Evolutionary conservation across 2,797 vertebrate genomes (phyloP).

Genomic region (Cephalopachus bancanus): DNA sequence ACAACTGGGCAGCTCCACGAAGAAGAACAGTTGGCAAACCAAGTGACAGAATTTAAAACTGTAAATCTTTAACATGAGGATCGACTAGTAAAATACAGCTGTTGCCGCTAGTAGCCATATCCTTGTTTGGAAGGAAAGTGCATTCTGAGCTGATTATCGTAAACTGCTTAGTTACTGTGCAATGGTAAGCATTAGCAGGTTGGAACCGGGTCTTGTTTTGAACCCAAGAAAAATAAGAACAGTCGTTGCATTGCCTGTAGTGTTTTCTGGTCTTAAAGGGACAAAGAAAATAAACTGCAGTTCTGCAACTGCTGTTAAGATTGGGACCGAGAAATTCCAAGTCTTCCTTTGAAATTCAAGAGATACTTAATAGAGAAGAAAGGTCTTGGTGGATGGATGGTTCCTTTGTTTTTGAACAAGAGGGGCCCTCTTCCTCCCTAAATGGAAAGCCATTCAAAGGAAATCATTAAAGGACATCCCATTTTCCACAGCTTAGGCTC

Average conservation of each 20-base stretch:
- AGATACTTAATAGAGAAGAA: slow-evolving; percentile 78
- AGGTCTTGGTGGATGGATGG: slow-evolving; percentile 79
- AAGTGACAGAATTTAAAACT: slow-evolving; percentile 84
- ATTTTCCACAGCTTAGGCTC: slow-evolving; percentile 70
- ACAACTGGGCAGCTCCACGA: slow-evolving; percentile 89
- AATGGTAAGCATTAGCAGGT: slow-evolving; percentile 76
- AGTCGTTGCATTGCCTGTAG: slow-evolving; percentile 54
- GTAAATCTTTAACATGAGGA: slow-evolving; percentile 85
- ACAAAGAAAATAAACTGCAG: slow-evolving; percentile 70
- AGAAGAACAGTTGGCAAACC: slow-evolving; percentile 87
- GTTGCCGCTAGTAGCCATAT: slow-evolving; percentile 72
- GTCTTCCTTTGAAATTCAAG: slow-evolving; percentile 82
- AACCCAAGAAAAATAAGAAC: slow-evolving; percentile 76
- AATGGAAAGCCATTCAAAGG: slow-evolving; percentile 77
- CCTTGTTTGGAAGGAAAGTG: slow-evolving; percentile 60
- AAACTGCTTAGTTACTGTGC: slow-evolving; percentile 72
- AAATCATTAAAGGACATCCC: slow-evolving; percentile 76
- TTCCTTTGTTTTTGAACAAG: slow-evolving; percentile 83
- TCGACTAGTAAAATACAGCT: slow-evolving; percentile 86
- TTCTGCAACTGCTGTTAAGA: neutral
- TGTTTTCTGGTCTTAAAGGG: slow-evolving; percentile 74
- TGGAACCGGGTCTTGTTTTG: slow-evolving; percentile 62
- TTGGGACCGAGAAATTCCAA: slow-evolving; percentile 75
- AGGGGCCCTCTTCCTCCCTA: slow-evolving; percentile 77
- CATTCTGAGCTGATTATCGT: slow-evolving; percentile 73